Percentiles rank a stretch among this genome's conserved stretches.
phyloP scores from a whole-genome alignment of 2,888 invertebrate genomes.

The Hecatera dysodea region DNA sequence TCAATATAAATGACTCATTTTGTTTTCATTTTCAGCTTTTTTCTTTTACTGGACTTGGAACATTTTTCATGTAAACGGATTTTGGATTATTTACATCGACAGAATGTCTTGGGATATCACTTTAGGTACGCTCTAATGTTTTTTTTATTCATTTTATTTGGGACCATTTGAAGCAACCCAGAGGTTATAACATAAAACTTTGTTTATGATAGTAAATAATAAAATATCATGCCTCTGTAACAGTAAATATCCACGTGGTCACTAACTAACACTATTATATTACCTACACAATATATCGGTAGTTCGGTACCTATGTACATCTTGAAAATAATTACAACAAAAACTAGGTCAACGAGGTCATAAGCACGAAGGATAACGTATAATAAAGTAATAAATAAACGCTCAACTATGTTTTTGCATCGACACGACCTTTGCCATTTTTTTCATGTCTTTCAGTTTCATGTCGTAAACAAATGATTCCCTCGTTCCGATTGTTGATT shows the following conservation, averaged over 20 bases:
- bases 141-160: conserved; percentile 1
- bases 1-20: conserved; percentile 27
- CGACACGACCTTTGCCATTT: conserved; percentile 77
- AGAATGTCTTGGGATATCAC: conserved; percentile 86
- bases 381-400: conserved; percentile 58
- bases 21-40: conserved; percentile 41
- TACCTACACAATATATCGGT: too few species aligned
- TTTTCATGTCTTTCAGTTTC: conserved; percentile 78
- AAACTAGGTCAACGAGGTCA: conserved; percentile 51
- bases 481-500: conserved; percentile 71
- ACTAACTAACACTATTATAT: background rate
- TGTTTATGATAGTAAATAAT: background rate
- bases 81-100: conserved; percentile 28
- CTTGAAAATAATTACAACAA: background rate
- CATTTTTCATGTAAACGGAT: conserved; percentile 18
- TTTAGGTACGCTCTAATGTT: conserved; percentile 74
- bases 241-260: background rate
- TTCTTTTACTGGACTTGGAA: background rate
- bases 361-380: conserved; percentile 45
- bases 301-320: background rate
- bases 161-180: background rate
- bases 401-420: conserved; percentile 49
- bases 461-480: conserved; percentile 78
- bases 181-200: background rate
- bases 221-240: background rate